phyloP scores from a whole-genome alignment of 2,888 invertebrate species.

The Erannis defoliaria region DNA sequence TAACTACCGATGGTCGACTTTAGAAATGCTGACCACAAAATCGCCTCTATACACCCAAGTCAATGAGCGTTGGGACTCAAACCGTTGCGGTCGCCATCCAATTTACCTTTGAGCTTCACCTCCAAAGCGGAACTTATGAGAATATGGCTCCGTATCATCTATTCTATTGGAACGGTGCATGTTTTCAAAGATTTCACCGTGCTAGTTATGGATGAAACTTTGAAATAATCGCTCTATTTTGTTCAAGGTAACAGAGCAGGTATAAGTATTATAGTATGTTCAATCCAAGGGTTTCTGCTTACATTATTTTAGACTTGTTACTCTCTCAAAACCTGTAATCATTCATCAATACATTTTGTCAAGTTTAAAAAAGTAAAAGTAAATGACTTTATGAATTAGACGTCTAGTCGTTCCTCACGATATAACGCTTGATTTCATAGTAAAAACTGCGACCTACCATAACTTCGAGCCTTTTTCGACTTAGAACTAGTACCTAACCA shows the following conservation, averaged over 20 bases:
- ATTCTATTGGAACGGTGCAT: background rate
- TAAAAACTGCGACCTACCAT: no score
- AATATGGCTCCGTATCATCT: constrained; percentile 49
- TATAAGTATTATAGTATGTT: background rate
- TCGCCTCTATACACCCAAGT: constrained; percentile 53
- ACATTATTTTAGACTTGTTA: no score
- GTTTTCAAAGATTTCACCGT: constrained; percentile 1
- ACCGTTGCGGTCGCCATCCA: constrained; percentile 72
- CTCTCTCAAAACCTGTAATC: no score
- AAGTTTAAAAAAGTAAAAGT: no score
- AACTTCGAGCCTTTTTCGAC: no score
- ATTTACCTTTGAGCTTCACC: constrained; percentile 73
- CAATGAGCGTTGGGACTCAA: constrained; percentile 57
- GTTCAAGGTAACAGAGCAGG: constrained; percentile 2
- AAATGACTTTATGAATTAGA: no score
- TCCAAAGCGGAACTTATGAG: constrained; percentile 57
- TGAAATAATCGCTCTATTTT: constrained; percentile 48
- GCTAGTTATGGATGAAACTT: constrained; percentile 45
- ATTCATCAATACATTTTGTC: no score
- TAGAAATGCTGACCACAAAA: constrained; percentile 52
- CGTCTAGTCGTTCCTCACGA: no score
- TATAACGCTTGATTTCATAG: no score
- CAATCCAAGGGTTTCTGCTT: no score
- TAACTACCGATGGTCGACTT: constrained; percentile 29
- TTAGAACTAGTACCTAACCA: no score